phyloP scores from a whole-genome alignment of 2,797 vertebrate species.

The Nannoperca obscura region DNA sequence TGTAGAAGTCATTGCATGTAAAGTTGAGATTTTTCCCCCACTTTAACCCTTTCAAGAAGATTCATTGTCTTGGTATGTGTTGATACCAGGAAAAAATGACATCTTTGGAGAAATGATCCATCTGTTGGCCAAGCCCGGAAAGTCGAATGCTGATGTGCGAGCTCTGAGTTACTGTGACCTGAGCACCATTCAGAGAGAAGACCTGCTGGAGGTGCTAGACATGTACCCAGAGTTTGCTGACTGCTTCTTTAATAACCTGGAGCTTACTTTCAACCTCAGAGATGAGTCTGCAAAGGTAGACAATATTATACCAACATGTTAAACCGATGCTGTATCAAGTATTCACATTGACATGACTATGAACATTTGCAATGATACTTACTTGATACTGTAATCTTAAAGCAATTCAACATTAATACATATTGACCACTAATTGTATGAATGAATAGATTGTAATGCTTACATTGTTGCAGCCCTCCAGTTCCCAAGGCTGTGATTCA shows the following conservation, averaged over 20 bases:
- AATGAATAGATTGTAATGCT: constrained; percentile 3
- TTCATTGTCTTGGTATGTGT: constrained; percentile 43
- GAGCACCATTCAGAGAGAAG: constrained; percentile 97
- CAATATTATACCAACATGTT: background rate
- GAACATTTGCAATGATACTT: background rate
- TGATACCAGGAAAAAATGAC: constrained; percentile 94
- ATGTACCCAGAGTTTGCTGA: constrained; percentile 99
- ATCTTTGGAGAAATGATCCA: constrained; percentile 99
- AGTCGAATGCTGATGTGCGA: constrained; percentile 97
- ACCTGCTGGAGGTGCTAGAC: constrained; percentile 96
- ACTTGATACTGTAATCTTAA: background rate
- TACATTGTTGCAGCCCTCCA: constrained; percentile 81
- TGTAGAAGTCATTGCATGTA: constrained; percentile 13
- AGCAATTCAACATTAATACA: background rate
- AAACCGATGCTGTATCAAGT: background rate
- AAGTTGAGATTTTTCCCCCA: constrained; percentile 12
- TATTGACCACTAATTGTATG: background rate
- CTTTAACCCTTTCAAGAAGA: constrained; percentile 18
- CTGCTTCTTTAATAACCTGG: constrained; percentile 95
- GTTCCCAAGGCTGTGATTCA: constrained; percentile 86
- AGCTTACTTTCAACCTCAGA: constrained; percentile 97
- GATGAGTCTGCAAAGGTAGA: constrained; percentile 92
- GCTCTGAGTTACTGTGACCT: constrained; percentile 98
- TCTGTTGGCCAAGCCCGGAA: constrained; percentile 94
- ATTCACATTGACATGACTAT: background rate